Evolutionary conservation across 2,113 vertebrate genomes (phyloP).

Genomic region (Ameiurus melas): DNA sequence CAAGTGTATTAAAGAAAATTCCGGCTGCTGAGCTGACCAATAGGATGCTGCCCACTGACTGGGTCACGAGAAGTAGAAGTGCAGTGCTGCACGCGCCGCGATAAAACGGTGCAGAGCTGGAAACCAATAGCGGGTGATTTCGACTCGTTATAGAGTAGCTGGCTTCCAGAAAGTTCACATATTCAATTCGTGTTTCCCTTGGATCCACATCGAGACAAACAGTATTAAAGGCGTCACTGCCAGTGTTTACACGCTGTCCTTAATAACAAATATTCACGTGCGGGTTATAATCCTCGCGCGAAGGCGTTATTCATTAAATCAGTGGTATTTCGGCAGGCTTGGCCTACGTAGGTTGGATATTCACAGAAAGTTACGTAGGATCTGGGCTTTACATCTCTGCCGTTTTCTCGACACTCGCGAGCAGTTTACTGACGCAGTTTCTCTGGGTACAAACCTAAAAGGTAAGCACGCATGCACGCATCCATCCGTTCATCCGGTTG

Average conservation of each 20-base stretch:
- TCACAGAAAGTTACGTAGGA: conserved; percentile 31
- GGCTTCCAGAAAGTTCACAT: conserved; percentile 2
- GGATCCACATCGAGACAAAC: neutral
- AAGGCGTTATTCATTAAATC: neutral
- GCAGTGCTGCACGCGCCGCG: neutral
- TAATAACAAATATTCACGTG: neutral
- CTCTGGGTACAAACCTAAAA: conserved; percentile 1
- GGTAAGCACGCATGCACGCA: conserved; percentile 29
- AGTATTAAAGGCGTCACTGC: neutral
- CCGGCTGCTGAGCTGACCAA: conserved; percentile 8
- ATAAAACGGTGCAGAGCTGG: neutral
- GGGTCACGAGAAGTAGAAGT: conserved; percentile 19
- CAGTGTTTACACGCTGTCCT: neutral
- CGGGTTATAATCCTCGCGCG: neutral
- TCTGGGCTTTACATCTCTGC: neutral
- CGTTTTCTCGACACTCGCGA: neutral
- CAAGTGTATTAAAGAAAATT: neutral
- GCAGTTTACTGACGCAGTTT: conserved; percentile 11
- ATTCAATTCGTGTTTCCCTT: neutral
- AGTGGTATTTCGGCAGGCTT: neutral
- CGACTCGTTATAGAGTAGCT: neutral
- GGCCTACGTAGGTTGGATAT: neutral
- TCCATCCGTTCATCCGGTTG: neutral
- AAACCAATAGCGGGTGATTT: neutral
- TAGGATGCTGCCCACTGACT: neutral